Percentiles rank a stretch among this genome's conserved stretches.
Conservation (phyloP, 2,113 vertebrate species). For the Dasyprocta punctata region DNA sequence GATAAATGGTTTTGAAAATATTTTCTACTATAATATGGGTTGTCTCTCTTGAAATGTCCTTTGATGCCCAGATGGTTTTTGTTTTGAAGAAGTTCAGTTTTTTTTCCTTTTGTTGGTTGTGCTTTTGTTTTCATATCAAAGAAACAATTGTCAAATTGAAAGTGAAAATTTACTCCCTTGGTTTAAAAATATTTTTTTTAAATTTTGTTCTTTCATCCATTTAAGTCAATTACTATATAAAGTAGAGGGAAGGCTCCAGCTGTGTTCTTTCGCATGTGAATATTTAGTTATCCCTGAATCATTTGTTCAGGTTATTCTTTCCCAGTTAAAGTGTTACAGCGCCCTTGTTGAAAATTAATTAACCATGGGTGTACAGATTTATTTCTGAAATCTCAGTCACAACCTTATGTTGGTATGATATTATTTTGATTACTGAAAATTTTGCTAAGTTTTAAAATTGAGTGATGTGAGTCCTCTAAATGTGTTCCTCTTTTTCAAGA, state of each 20-base stretch:
- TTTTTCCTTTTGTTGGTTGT: background rate
- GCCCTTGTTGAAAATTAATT: background rate
- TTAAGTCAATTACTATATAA: background rate
- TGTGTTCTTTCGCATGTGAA: background rate
- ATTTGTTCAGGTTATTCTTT: background rate
- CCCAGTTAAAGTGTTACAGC: background rate
- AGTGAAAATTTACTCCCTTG: background rate
- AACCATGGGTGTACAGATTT: background rate
- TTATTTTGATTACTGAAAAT: background rate
- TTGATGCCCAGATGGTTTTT: background rate
- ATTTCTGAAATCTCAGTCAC: background rate
- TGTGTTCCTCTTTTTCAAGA: background rate
- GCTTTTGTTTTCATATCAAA: background rate
- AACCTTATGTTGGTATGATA: background rate
- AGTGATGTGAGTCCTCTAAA: background rate
- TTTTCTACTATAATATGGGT: background rate
- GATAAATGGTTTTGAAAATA: background rate
- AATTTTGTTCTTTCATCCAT: background rate
- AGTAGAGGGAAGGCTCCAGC: background rate
- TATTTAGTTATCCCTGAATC: background rate
- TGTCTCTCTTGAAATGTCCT: background rate
- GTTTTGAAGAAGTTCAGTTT: background rate
- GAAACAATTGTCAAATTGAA: background rate
- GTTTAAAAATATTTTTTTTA: background rate
- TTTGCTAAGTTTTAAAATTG: background rate